Evolutionary conservation across 2,113 vertebrate species (phyloP), one percentile per base, ranked within the genome.

Genomic region (Epinephelus fuscoguttatus): DNA sequence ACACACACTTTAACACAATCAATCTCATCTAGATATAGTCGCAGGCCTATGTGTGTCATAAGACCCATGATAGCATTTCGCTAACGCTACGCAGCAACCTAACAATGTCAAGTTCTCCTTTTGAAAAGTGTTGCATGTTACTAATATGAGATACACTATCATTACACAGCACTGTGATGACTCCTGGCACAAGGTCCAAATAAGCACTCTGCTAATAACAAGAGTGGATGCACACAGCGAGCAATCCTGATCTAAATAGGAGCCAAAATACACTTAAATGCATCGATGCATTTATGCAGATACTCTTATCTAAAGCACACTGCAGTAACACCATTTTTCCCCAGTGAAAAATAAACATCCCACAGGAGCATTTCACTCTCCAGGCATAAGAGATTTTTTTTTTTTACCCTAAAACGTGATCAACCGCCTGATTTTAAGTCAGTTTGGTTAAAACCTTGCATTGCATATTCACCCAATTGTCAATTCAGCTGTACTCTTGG

Each of bases 41-140:
- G 10, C 1, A 9, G 18, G 25, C 37, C 15, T 5, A 19, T 17
- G 78, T 62, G 82, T 57, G 74, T 86, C 68, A 78, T 13, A 18
- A 0, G 68, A 21, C 42, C 11, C 52, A 6, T 72, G 83, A 68
- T 60, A 79, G 64, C 0, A 53, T 69, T 67, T 68, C 0, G 0
- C 37, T 21, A 40, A 21, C 30, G 2, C 49, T 37, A 55, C 9
- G 3, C 30, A 18, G 27, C 12, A n/a, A n/a, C 14, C 21, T 5
- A 0, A 62, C 78, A 60, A 25, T 37, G 25, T 62, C 47, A 61
- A 2, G 0, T 25, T 64, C 0, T 62, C 13, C 33, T 21, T 72
- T 47, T 21, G 77, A 42, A 53, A 47, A 8, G 73, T 53, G 56
- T 49, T 42, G 40, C 10, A 25, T 27, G 63, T 12, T 23, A 47